phyloP scores from a whole-genome alignment of 2,113 vertebrate genomes.

The Epinephelus lanceolatus region DNA sequence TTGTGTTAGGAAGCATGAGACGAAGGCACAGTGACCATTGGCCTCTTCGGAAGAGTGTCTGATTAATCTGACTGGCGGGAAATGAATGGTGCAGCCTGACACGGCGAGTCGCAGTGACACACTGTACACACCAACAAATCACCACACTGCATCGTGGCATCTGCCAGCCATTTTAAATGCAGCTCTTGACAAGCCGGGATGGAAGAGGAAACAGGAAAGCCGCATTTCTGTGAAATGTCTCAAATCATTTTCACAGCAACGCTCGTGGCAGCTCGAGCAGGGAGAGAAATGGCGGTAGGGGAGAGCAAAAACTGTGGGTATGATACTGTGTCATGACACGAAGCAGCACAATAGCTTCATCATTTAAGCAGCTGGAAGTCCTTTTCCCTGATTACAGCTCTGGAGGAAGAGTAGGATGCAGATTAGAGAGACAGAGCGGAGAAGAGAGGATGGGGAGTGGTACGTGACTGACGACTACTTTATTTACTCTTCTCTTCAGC shows the following conservation, averaged over 20 bases:
- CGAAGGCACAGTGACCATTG: slow-evolving; percentile 8
- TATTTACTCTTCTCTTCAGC: slow-evolving; percentile 51
- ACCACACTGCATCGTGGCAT: slow-evolving; percentile 29
- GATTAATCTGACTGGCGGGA: slow-evolving; percentile 56
- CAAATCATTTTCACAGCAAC: slow-evolving; percentile 27
- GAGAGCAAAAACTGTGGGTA: background rate
- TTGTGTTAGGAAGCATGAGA: slow-evolving; percentile 14
- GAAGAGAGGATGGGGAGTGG: slow-evolving; percentile 5
- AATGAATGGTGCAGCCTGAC: slow-evolving; percentile 50
- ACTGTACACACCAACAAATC: slow-evolving; percentile 28
- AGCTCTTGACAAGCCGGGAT: slow-evolving; percentile 19
- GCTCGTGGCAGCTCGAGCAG: slow-evolving; percentile 2
- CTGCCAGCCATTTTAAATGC: slow-evolving; percentile 58
- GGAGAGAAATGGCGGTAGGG: background rate
- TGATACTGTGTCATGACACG: slow-evolving; percentile 45
- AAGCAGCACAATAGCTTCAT: slow-evolving; percentile 51
- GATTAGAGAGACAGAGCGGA: slow-evolving; percentile 2
- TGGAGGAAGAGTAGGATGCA: slow-evolving; percentile 28
- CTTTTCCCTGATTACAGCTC: slow-evolving; percentile 42
- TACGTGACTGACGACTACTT: slow-evolving; percentile 44
- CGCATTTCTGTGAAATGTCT: slow-evolving; percentile 41
- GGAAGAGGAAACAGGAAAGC: slow-evolving; percentile 37
- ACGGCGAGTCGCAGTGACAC: slow-evolving; percentile 49
- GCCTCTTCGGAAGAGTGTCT: slow-evolving; percentile 39
- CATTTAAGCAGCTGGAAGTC: slow-evolving; percentile 58